Evolutionary conservation across 2,113 vertebrate species (phyloP), one percentile per base, ranked within the genome.

Genomic region (Microcebus griseorufus): DNA sequence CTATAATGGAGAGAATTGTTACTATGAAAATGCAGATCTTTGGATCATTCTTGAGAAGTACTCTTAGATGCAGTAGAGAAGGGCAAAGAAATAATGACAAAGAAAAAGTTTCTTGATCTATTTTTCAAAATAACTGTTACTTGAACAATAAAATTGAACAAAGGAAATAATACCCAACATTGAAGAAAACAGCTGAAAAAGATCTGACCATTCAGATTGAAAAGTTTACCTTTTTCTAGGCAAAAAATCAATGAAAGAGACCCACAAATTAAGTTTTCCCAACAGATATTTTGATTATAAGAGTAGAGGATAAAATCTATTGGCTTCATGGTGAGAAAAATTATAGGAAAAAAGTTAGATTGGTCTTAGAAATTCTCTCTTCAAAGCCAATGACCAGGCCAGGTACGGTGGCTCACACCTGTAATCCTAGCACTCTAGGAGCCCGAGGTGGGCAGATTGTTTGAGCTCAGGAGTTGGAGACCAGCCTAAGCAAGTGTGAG

Each of bases 181-280:
- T 92, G 64, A 87, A 92, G 22, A 82, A 93, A 87, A 72, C 12
- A 82, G 5, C 37, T 94, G 2, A 93, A 79, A 89, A 90, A 73
- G 12, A 88, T 93, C 39, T 90, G 55, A 75, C n/a, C 29, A 60
- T 81, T 29, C 34, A 94, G 37, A 60, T 25, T 89, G 82, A 97
- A 95, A 82, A 78, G 3, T n/a, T 93, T 34, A 83, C 45, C 34
- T 89, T 96, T n/a, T 48, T 96, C 3, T 90, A 87, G 89, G 92
- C 34, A 95, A 93, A 94, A 94, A 94, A 90, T 93, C 69, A 88
- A 69, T 84, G 34, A 78, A 96, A 90, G 32, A 86, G 39, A 65
- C 6, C 4, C 14, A 72, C 17, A 53, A 58, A 82, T 95, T 82
- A 94, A 25, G 34, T 79, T 58, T 79, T 6, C 82, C 6, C 81